These are phyloP conservation scores for Notiomystis cincta DNA, from an alignment of 2,113 vertebrate genomes.

Conservation along the genomic window DNA sequence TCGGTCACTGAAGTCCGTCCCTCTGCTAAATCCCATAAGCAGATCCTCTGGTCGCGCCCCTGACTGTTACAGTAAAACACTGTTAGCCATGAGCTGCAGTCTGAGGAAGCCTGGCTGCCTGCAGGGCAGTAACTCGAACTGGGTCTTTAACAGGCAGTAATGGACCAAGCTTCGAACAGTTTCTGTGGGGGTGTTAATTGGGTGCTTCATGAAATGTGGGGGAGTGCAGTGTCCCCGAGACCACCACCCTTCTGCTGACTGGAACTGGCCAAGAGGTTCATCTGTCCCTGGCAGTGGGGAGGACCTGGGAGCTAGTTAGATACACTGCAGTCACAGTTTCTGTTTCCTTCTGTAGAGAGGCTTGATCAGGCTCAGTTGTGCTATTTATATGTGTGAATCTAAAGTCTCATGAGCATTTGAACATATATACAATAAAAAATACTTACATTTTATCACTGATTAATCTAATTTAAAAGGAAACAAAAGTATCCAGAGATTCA, in stretches of 20 bases:
- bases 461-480: neutral
- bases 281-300: neutral
- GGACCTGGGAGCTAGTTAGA: neutral
- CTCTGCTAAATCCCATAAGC: slow-evolving; percentile 86
- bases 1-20: slow-evolving; percentile 76
- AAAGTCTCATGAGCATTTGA: neutral
- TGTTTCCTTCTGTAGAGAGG: neutral
- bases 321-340: neutral
- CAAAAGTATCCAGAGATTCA: neutral
- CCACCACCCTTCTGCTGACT: neutral
- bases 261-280: neutral
- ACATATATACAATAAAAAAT: neutral
- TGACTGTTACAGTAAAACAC: slow-evolving; percentile 76
- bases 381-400: neutral
- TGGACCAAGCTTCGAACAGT: neutral
- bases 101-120: neutral
- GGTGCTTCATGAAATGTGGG: neutral
- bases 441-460: neutral
- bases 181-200: neutral
- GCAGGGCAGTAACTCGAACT: neutral
- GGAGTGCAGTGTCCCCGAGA: fast-evolving
- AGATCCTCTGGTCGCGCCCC: slow-evolving; percentile 86
- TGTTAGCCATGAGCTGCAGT: neutral
- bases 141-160: neutral
- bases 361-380: neutral